Conservation (phyloP, 2,113 vertebrate species). For the Alaudala cheleensis region DNA sequence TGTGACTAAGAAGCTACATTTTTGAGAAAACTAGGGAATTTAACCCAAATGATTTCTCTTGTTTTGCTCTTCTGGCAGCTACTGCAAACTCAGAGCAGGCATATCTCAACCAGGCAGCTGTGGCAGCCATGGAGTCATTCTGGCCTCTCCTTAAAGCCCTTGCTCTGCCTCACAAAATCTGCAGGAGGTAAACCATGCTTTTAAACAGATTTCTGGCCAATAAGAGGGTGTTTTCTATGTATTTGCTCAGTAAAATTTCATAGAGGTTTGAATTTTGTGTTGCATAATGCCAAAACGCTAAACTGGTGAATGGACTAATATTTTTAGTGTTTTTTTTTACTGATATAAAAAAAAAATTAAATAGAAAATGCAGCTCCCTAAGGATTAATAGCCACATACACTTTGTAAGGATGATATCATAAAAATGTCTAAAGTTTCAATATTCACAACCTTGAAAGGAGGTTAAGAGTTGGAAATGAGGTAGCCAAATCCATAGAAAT, state of each 20-base stretch:
- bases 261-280: fast-evolving
- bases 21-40: background rate
- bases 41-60: background rate
- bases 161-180: background rate
- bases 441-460: background rate
- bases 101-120: background rate
- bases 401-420: background rate
- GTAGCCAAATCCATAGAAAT: background rate
- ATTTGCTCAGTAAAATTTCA: background rate
- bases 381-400: background rate
- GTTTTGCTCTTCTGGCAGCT: fast-evolving
- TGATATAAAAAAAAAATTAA: background rate
- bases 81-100: background rate
- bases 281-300: background rate
- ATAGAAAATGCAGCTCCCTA: background rate
- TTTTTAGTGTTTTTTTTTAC: background rate
- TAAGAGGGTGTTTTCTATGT: background rate
- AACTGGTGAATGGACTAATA: background rate
- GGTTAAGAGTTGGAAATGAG: background rate
- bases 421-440: background rate
- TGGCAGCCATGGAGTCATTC: background rate
- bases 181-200: background rate
- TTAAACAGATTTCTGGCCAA: background rate
- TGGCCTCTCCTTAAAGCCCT: background rate
- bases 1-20: background rate